Conservation (phyloP, 2,888 invertebrate genomes). For the Balanococcus diminutus region DNA sequence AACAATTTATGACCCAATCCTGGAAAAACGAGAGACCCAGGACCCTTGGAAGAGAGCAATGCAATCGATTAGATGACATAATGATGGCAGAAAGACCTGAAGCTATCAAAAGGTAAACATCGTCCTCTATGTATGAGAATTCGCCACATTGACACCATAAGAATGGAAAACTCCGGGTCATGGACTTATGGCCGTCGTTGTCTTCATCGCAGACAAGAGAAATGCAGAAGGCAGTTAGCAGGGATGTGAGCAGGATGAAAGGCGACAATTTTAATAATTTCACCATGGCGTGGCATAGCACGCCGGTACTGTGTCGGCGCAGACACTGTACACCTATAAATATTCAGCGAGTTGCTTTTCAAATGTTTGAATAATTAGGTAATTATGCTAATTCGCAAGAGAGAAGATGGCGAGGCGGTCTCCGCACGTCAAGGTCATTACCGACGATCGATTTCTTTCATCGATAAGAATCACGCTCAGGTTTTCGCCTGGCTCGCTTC, state of each 20-base stretch:
- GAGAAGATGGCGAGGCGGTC: conserved; percentile 7
- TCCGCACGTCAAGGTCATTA: conserved; percentile 40
- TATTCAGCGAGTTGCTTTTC: conserved; percentile 51
- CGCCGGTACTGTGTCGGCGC: background rate
- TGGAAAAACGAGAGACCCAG: too few relatives aligned
- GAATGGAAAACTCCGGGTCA: background rate
- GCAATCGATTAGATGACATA: too few relatives aligned
- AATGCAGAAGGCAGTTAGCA: background rate
- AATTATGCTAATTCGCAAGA: conserved; percentile 48
- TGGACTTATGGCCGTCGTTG: too few relatives aligned
- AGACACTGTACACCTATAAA: conserved; percentile 41
- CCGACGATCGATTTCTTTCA: conserved; percentile 48
- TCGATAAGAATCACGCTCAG: conserved; percentile 49
- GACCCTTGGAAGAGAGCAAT: too few relatives aligned
- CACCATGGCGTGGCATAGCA: background rate
- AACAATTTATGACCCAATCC: too few relatives aligned
- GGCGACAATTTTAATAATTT: background rate
- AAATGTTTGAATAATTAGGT: conserved; percentile 52
- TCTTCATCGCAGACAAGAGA: background rate
- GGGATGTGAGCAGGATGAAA: background rate
- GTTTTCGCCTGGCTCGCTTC: too few relatives aligned
- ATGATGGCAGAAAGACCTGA: too few relatives aligned
- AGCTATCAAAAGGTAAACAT: background rate
- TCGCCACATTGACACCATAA: too few relatives aligned
- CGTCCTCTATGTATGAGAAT: background rate